Evolutionary conservation across 2,113 vertebrate species (phyloP), one percentile per base, ranked within the genome.

Genomic region (Neotoma lepida): DNA sequence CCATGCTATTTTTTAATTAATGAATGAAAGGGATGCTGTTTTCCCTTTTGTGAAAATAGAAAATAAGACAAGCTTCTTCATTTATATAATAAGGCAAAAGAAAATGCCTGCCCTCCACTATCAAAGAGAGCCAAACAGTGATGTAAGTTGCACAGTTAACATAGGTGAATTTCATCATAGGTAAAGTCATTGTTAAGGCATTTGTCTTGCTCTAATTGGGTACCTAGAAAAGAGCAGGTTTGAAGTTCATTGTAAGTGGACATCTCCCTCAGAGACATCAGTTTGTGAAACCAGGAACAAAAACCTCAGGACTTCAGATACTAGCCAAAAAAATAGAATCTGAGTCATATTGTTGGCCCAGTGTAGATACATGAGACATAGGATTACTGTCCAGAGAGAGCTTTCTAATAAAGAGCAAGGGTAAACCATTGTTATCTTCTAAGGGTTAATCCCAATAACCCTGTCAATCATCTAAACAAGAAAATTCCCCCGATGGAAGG

Each of bases 1-100:
- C 70, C 76, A 54, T 88, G 15, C 18, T 93, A 93, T 89, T 91
- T 97, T 97, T 97, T 88, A 94, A 77, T 84, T 91, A 96, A 90
- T 90, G 58, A 94, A 93, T 90, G 44, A 70, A 91, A 90, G n/a
- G 61, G 77, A 86, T 80, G 17, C 9, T 91, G n/a, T 64, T 88
- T 94, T 85, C 14, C 10, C 2, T 74, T 76, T 89, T 94, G 74
- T 89, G 80, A 94, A 92, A 68, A 15, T 24, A 6, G 88, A 93
- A 93, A 94, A 88, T 30, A 82, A 76, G 49, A 66, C 56, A n/a
- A 49, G 24, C 26, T 95, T 94, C 20, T 49, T 81, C 33, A n/a
- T 5, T 3, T 54, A n/a, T 77, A 26, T 73, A 39, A 76, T 33
- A 73, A 1, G 5, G 9, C 73, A 54, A 6, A 82, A 73, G 58